Evolutionary conservation across 2,888 invertebrate species (phyloP), one percentile per base, ranked within the genome.

Genomic region (Petrolisthes manimaculis): DNA sequence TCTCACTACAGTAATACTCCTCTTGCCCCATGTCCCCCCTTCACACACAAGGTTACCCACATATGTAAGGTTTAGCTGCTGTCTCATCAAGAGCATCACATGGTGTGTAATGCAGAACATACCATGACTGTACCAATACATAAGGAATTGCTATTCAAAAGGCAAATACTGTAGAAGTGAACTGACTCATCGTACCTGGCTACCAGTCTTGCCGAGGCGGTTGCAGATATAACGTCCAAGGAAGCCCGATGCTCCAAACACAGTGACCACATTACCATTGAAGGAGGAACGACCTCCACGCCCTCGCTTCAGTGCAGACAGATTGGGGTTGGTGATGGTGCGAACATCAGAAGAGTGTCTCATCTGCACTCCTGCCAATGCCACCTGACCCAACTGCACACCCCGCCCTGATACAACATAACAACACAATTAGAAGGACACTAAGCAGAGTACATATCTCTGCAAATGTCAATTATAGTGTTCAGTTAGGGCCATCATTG

Each of bases 241-340:
- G 92, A 97, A 97, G 2, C 99, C 99, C 67, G 96, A 96, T 86
- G 95, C 95, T 84, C 99, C 99, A 93, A 99, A 99, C 0, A 99
- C 96, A n/a, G 99, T 99, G n/a, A 97, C 98, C 3, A 99, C 98
- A 86, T 97, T 95, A 0, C 99, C 99, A 94, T 97, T 99, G 93
- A 99, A 99, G 92, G 98, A 99, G 92, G 97, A 96, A 67, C 99
- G 95, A 24, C 99, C 99, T 18, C 97, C 97, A 37, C 97, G 96
- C 55, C 97, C 97, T 91, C 96, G 94, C 93, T 96, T 97, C 92
- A 97, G 94, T 0, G 95, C 93, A 9, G 91, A 67, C 54, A 92
- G 79, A 53, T 86, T 86, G 37, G 87, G 78, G n/a, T 67, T 89
- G n/a, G 86, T 88, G 71, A 90, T 67, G 82, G 87, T 89, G 51